phyloP scores from a whole-genome alignment of 2,797 vertebrate species.

The Danionella dracula region DNA sequence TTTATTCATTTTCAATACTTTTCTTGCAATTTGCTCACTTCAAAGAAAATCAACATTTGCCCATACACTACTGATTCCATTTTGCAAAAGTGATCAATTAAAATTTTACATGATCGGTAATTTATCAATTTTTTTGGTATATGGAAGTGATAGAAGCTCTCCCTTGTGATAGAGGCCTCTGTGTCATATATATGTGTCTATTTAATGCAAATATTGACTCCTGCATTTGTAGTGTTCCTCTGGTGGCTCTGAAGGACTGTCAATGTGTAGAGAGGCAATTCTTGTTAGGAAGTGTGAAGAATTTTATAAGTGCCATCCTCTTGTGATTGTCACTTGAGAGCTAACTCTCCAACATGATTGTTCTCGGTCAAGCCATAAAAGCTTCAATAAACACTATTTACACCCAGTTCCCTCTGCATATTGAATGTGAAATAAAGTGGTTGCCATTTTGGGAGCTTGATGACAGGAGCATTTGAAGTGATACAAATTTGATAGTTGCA shows the following conservation, averaged over 20 bases:
- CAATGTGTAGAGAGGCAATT: conserved; percentile 32
- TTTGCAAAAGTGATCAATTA: background rate
- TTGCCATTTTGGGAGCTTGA: conserved; percentile 44
- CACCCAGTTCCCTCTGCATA: conserved; percentile 35
- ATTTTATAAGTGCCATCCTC: conserved; percentile 35
- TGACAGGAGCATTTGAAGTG: conserved; percentile 54
- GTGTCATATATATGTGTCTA: conserved; percentile 1
- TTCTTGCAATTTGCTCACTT: no score
- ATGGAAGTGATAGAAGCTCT: conserved; percentile 8
- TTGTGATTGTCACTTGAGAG: conserved; percentile 36
- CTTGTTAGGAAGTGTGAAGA: conserved; percentile 33
- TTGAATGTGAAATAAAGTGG: conserved; percentile 47
- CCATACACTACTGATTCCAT: background rate
- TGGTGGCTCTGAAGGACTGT: conserved; percentile 25
- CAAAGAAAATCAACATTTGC: background rate
- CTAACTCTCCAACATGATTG: conserved; percentile 36
- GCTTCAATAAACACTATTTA: conserved; percentile 44
- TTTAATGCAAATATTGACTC: conserved; percentile 5
- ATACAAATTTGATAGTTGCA: conserved; percentile 58
- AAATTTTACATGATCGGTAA: no score
- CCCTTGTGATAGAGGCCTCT: background rate
- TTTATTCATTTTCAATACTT: no score
- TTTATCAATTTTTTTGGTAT: background rate
- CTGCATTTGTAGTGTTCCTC: conserved; percentile 6
- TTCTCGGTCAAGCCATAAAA: conserved; percentile 42